phyloP scores from a whole-genome alignment of 1,140 invertebrate species.

The Laupala kohalensis region DNA sequence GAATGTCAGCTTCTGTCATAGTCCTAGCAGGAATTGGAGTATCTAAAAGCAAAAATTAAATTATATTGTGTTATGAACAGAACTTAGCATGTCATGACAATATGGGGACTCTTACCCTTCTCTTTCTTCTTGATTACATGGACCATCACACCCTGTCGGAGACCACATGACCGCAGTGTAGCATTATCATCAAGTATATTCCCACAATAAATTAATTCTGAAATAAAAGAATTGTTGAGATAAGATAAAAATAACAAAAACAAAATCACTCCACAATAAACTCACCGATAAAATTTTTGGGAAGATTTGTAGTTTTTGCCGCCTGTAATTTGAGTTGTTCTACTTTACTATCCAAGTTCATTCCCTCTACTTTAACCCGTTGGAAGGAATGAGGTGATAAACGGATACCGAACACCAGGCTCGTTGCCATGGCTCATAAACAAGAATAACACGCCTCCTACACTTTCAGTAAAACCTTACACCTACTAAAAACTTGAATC shows the following conservation, averaged over 20 bases:
- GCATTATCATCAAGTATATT: conserved; percentile 34
- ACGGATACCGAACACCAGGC: conserved; percentile 24
- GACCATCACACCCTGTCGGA: conserved; percentile 36
- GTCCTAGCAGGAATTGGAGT: conserved; percentile 19
- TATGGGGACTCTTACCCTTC: conserved; percentile 17
- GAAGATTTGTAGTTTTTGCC: conserved; percentile 28
- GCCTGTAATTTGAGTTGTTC: conserved; percentile 31
- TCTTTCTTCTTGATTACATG: conserved; percentile 36
- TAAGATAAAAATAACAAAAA: conserved; percentile 6
- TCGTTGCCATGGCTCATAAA: conserved; percentile 2
- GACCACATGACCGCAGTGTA: conserved; percentile 31
- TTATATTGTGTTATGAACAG: neutral
- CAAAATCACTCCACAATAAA: conserved; percentile 15
- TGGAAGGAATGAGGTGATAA: conserved; percentile 25
- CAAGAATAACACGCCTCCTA: too few relatives aligned
- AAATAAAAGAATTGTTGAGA: conserved; percentile 15
- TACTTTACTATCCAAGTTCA: conserved; percentile 37
- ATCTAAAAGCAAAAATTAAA: conserved; percentile 12
- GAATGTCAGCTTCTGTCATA: conserved; percentile 30
- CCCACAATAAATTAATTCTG: conserved; percentile 40
- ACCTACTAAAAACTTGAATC: too few relatives aligned
- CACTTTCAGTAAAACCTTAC: too few relatives aligned
- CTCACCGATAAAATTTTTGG: conserved; percentile 33
- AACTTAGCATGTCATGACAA: neutral
- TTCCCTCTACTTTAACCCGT: conserved; percentile 32